Evolutionary conservation across 2,113 vertebrate genomes (phyloP).

Genomic region (Pitta sordida): DNA sequence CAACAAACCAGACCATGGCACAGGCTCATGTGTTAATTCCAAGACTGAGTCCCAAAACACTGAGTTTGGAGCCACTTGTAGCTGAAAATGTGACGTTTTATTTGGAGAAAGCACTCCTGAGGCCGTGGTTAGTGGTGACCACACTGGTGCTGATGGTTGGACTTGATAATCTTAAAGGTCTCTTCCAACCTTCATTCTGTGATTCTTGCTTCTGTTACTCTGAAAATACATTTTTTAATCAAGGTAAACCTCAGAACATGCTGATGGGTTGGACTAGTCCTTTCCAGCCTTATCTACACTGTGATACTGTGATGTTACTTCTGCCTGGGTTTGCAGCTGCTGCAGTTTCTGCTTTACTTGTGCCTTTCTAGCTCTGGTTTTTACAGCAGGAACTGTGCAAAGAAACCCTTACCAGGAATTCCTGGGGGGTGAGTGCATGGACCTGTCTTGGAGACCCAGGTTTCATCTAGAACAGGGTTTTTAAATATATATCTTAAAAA

Average conservation of each 20-base stretch:
- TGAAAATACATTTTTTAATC: not conserved
- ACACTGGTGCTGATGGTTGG: no score
- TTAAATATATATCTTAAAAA: not conserved
- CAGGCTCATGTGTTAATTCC: not conserved
- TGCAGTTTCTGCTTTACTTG: not conserved
- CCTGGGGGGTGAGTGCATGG: fast-evolving
- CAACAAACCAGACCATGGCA: not conserved
- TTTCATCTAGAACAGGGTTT: not conserved
- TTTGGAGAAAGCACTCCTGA: no score
- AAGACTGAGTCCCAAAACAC: not conserved
- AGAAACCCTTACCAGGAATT: not conserved
- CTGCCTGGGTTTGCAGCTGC: not conserved
- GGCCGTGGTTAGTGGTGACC: no score
- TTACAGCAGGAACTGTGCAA: not conserved
- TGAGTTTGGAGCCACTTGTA: not conserved
- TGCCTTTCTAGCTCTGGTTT: not conserved
- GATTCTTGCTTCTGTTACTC: not conserved
- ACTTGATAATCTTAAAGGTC: no score
- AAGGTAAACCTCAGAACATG: not conserved
- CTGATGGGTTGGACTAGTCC: no score
- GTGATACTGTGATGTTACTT: no score
- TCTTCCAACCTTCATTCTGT: no score
- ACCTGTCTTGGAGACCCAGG: not conserved
- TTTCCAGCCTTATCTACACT: no score
- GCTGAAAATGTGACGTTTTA: not conserved